phyloP scores from a whole-genome alignment of 1,140 invertebrate species.

The Tenebrio molitor region DNA sequence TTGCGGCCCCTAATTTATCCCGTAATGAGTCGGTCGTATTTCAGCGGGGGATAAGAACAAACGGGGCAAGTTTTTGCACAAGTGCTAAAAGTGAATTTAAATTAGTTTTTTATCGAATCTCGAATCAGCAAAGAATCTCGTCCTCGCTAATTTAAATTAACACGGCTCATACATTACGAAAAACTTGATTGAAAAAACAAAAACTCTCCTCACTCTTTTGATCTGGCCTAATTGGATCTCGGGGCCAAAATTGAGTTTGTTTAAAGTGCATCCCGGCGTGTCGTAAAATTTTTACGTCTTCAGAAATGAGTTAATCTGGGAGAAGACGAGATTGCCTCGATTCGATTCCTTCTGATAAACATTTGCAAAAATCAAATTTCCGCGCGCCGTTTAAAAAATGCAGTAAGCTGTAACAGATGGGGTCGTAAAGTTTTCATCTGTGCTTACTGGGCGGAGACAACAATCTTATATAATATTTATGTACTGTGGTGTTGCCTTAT shows the following conservation, averaged over 20 bases:
- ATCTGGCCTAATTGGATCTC: neutral
- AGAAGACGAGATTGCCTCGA: slow-evolving; percentile 9
- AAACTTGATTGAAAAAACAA: neutral
- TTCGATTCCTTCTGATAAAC: slow-evolving; percentile 9
- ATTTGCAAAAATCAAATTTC: slow-evolving; percentile 33
- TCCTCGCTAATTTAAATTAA: slow-evolving; percentile 34
- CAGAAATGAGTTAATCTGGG: slow-evolving; percentile 19
- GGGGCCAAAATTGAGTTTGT: neutral
- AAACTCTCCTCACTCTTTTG: neutral
- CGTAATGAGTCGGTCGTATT: slow-evolving; percentile 9
- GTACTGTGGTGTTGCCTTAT: slow-evolving; percentile 26
- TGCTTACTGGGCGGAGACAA: slow-evolving; percentile 34
- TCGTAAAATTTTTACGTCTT: slow-evolving; percentile 21
- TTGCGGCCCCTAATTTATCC: neutral
- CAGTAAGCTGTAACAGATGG: slow-evolving; percentile 21
- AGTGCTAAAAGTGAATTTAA: slow-evolving; percentile 36
- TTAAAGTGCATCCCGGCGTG: neutral
- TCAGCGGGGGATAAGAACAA: slow-evolving; percentile 21
- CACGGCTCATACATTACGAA: neutral
- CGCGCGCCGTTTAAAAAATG: slow-evolving; percentile 35
- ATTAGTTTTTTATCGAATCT: slow-evolving; percentile 35
- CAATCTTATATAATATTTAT: slow-evolving; percentile 39
- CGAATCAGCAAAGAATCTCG: slow-evolving; percentile 14
- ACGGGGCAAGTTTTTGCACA: slow-evolving; percentile 22
- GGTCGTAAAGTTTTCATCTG: slow-evolving; percentile 40